phyloP scores from a whole-genome alignment of 2,797 vertebrate species.

The Paratrypauchen microcephalus region DNA sequence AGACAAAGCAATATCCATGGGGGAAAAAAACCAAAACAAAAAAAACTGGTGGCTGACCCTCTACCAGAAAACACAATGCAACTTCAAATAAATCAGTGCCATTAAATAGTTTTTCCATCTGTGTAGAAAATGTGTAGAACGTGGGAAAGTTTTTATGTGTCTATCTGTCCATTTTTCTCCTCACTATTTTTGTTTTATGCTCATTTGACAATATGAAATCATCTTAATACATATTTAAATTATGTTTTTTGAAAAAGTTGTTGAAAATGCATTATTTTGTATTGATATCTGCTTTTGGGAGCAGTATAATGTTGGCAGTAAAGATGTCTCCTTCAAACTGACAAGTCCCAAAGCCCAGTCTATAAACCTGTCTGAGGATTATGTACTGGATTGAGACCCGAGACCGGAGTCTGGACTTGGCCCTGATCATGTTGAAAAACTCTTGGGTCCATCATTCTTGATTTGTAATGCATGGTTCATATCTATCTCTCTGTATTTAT shows the following conservation, averaged over 20 bases:
- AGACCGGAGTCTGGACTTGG: constrained; percentile 50
- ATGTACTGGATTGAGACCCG: constrained; percentile 60
- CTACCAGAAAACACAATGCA: too few species aligned
- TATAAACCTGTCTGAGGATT: constrained; percentile 78
- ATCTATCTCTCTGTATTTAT: background rate
- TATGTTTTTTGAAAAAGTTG: too few species aligned
- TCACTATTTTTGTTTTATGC: too few species aligned
- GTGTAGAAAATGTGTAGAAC: constrained; percentile 17
- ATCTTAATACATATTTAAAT: too few species aligned
- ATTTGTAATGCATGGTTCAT: constrained; percentile 43
- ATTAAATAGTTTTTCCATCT: constrained; percentile 14
- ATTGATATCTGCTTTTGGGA: constrained; percentile 22
- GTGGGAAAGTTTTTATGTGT: background rate
- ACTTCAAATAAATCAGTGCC: constrained; percentile 9
- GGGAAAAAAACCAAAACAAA: too few species aligned
- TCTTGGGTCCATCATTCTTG: constrained; percentile 42
- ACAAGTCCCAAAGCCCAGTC: constrained; percentile 74
- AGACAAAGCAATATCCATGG: too few species aligned
- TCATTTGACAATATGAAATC: too few species aligned
- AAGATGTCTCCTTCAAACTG: constrained; percentile 74
- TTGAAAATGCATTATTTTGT: constrained; percentile 1
- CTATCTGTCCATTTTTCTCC: too few species aligned
- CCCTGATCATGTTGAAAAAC: constrained; percentile 58
- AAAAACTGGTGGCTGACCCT: too few species aligned
- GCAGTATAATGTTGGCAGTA: constrained; percentile 67